A percentile compares a stretch with the other conserved stretches of the same genome.
phyloP scores from a whole-genome alignment of 2,888 invertebrate genomes.

The Allygus modestus region DNA sequence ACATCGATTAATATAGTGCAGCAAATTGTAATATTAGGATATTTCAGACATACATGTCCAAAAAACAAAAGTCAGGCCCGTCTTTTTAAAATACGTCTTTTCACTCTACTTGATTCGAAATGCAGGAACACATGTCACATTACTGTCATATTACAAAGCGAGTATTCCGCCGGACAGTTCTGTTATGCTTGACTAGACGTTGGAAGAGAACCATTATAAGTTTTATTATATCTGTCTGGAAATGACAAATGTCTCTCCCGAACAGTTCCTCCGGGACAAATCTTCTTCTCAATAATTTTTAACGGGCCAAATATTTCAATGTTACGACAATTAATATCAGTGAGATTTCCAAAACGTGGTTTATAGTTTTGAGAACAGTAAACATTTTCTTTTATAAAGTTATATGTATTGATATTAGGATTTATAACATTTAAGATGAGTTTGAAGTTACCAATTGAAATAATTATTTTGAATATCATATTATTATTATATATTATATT shows the following conservation, averaged over 20 bases:
- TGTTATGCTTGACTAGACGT: background rate
- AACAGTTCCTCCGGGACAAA: background rate
- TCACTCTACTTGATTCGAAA: constrained; percentile 10
- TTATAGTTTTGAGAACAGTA: background rate
- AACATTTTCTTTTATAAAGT: background rate
- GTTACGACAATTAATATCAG: background rate
- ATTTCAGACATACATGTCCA: too few relatives aligned
- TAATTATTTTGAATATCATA: too few relatives aligned
- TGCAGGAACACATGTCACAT: constrained; percentile 10
- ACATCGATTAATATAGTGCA: too few relatives aligned
- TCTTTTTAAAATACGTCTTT: too few relatives aligned
- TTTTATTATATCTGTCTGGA: constrained; percentile 26
- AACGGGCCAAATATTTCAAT: background rate
- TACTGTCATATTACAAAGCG: constrained; percentile 10
- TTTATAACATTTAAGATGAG: too few relatives aligned
- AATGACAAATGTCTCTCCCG: constrained; percentile 13
- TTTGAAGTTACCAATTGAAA: too few relatives aligned
- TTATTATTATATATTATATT: too few relatives aligned
- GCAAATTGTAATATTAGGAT: too few relatives aligned
- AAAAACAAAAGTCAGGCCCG: too few relatives aligned
- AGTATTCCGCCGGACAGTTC: constrained; percentile 1
- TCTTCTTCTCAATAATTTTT: background rate
- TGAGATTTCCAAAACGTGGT: too few relatives aligned
- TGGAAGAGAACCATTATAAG: constrained; percentile 23
- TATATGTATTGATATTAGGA: too few relatives aligned